Base-by-base conservation (phyloP, 2,888 invertebrate genomes). In the Anaspis maculata region DNA sequence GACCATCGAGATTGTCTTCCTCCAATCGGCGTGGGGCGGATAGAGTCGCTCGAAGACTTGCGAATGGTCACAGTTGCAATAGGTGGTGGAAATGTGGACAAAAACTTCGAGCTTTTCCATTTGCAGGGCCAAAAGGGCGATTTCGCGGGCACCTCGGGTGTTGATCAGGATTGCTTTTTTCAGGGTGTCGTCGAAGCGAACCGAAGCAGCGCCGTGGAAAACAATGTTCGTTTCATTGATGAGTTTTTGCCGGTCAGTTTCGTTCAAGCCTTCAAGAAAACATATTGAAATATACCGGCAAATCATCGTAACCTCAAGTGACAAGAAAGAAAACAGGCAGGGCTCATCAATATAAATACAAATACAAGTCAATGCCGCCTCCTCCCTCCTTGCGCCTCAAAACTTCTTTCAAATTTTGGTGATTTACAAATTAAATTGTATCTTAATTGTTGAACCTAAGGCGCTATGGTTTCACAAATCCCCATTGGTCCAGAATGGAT, bases 1-100 rank as follows among this genome's bases (percentile, higher is more conserved):
- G 1, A 76, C 79, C 5, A 84, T 62, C 24, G 71, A 67, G 3
- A 88, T 71, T 0, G 77, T 72, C 2, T 75, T 71, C 13, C 71
- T 68, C 83, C 86, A 87, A 52, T 84, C 75, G 0, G 74, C 74
- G 22, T 72, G 71, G 0, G 76, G 62, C 33, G 81, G 79, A 54
- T 89, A 88, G 28, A 89, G 67, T 29, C 74, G 66, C 62, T 94
- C 92, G 29, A 83, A 80, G 0, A 90, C 77, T 1, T 73, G 70
- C 21, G 25, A 25, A 6, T 28, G 32, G 23, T 88, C 82, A 3
- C 84, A 82, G 62, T 94, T 88, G 3, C 86, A 79, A 60, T 88
- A 94, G 0, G 89, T 84, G 0, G 92, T 90, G 0, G 90, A 91
- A 0, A 91, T 79, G 61, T 94, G 90, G 1, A 89, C 68, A 6